Evolutionary conservation across 2,113 vertebrate genomes (phyloP).

Genomic region (Saccopteryx bilineata): DNA sequence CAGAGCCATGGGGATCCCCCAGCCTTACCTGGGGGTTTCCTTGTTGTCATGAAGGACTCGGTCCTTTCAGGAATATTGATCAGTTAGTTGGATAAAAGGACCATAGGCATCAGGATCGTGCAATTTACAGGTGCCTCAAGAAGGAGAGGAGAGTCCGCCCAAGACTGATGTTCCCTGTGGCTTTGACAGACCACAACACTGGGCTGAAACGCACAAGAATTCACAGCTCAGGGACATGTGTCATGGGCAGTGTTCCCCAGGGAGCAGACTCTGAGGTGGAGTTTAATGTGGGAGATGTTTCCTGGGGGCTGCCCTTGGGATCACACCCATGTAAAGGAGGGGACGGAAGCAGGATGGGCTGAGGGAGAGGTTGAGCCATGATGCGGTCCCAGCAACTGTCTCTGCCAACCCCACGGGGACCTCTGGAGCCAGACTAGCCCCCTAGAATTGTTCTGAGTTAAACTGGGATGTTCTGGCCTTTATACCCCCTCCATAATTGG

Average conservation of each 20-base stretch:
- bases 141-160: too few relatives aligned
- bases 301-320: background rate
- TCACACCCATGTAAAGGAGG: background rate
- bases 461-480: background rate
- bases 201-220: background rate
- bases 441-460: background rate
- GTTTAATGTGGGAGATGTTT: background rate
- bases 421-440: background rate
- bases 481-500: background rate
- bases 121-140: background rate
- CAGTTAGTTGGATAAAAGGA: background rate
- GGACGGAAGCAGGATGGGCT: background rate
- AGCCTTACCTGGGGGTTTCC: background rate
- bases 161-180: background rate
- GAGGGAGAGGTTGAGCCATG: background rate
- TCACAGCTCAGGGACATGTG: background rate
- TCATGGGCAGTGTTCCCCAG: background rate
- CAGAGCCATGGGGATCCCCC: background rate
- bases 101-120: too few relatives aligned
- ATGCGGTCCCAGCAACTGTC: rapidly evolving
- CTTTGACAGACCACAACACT: background rate
- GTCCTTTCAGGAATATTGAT: background rate
- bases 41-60: background rate
- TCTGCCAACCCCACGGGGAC: rapidly evolving
- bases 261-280: background rate